phyloP scores from a whole-genome alignment of 2,797 vertebrate genomes.

The Enteromius fasciolatus region DNA sequence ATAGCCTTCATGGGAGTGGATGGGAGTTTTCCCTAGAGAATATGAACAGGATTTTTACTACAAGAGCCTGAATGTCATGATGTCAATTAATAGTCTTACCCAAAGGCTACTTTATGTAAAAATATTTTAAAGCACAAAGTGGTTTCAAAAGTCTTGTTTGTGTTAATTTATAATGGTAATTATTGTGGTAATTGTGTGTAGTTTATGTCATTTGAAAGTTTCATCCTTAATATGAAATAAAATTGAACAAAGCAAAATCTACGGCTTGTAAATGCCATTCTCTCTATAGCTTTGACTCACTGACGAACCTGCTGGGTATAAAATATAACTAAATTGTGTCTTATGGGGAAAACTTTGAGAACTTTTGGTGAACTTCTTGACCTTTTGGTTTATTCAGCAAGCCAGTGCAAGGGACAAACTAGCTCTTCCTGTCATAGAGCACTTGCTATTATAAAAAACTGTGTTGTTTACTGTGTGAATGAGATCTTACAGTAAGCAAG shows the following conservation, averaged over 20 bases:
- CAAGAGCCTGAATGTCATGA: not conserved
- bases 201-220: not conserved
- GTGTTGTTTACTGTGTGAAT: constrained; percentile 35
- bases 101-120: not conserved
- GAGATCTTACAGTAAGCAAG: constrained; percentile 30
- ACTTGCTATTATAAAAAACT: not conserved
- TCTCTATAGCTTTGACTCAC: not conserved
- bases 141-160: not conserved
- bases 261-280: not conserved
- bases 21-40: not conserved
- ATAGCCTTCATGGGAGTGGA: not conserved
- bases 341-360: not conserved
- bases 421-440: not conserved
- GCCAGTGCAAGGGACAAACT: not conserved
- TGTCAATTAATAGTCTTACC: not conserved
- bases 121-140: not conserved
- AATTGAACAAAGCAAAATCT: not conserved
- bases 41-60: not conserved
- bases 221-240: not conserved
- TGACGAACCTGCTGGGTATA: not conserved
- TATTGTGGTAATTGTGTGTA: not conserved
- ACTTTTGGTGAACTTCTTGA: not conserved
- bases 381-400: not conserved
- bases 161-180: not conserved
- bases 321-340: not conserved